Percentiles rank a stretch among this genome's conserved stretches.
These are phyloP conservation scores for Hyles vespertilio DNA, from an alignment of 1,140 invertebrate species.

Conservation along the genomic window DNA sequence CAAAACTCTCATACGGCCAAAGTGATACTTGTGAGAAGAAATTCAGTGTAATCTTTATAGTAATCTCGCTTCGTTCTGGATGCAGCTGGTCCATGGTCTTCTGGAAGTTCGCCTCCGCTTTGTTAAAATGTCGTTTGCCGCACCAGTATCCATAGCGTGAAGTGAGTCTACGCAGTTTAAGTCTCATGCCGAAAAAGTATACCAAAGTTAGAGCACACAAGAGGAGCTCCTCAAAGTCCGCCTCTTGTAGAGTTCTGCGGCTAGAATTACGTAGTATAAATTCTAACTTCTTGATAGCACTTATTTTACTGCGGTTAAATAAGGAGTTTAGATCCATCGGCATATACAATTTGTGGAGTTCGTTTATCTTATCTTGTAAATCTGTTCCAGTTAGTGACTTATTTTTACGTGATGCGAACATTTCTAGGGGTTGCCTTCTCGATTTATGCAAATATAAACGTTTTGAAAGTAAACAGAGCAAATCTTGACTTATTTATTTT, in stretches of 20 bases:
- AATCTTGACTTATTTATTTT: too few relatives aligned
- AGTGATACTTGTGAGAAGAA: conserved; percentile 33
- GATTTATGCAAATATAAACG: too few relatives aligned
- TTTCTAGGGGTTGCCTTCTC: too few relatives aligned
- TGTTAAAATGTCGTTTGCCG: conserved; percentile 28
- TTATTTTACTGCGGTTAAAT: conserved; percentile 30
- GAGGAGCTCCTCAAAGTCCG: conserved; percentile 29
- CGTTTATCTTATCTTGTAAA: conserved; percentile 27
- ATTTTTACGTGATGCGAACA: conserved; percentile 1
- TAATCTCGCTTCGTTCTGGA: conserved; percentile 33
- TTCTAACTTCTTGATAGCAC: conserved; percentile 25
- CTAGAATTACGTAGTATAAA: conserved; percentile 24
- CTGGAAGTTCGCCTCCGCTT: conserved; percentile 32
- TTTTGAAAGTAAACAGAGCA: too few relatives aligned
- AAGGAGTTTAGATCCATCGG: conserved; percentile 31
- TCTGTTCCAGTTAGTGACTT: conserved; percentile 8
- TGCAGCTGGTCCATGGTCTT: conserved; percentile 31
- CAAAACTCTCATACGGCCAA: conserved; percentile 41
- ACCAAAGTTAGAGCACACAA: conserved; percentile 33
- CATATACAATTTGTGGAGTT: conserved; percentile 24
- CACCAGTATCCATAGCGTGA: conserved; percentile 25
- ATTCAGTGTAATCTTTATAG: conserved; percentile 34
- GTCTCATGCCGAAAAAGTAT: conserved; percentile 43
- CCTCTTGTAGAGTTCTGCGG: conserved; percentile 24
- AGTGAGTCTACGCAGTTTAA: conserved; percentile 29